These are phyloP conservation scores for Bergia sp. DNA, from an alignment of 92 coral and sea anemone species.

Conservation along the genomic window DNA sequence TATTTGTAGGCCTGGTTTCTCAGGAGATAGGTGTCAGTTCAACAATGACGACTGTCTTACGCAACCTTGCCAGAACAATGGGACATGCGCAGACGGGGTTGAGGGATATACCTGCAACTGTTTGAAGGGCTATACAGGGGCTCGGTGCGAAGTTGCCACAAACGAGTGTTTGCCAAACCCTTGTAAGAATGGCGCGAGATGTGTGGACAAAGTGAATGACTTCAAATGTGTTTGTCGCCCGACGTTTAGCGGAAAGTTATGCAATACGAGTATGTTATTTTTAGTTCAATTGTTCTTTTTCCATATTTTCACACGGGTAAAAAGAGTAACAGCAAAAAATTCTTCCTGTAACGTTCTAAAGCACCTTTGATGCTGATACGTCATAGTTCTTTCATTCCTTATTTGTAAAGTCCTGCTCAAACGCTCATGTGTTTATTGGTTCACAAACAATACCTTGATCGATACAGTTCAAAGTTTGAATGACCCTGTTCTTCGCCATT, in stretches of 20 bases:
- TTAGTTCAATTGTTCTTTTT: not conserved
- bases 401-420: too few relatives aligned
- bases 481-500: too few relatives aligned
- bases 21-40: constrained; percentile 83
- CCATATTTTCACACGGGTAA: too few relatives aligned
- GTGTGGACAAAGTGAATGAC: constrained; percentile 73
- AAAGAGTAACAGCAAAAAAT: too few relatives aligned
- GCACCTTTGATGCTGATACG: too few relatives aligned
- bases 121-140: constrained; percentile 75
- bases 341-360: too few relatives aligned
- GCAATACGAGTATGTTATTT: constrained; percentile 68
- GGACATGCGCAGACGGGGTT: constrained; percentile 72
- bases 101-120: constrained; percentile 77
- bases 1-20: constrained; percentile 77
- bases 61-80: constrained; percentile 83
- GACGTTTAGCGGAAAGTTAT: constrained; percentile 71
- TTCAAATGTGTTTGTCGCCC: constrained; percentile 87
- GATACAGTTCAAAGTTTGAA: too few relatives aligned
- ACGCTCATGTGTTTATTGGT: too few relatives aligned
- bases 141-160: constrained; percentile 65
- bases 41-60: constrained; percentile 76
- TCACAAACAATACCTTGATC: too few relatives aligned
- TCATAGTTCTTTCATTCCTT: too few relatives aligned
- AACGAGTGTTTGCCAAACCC: constrained; percentile 83
- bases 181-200: constrained; percentile 75